phyloP scores from a whole-genome alignment of 2,888 invertebrate genomes.

The Noctua fimbriata region DNA sequence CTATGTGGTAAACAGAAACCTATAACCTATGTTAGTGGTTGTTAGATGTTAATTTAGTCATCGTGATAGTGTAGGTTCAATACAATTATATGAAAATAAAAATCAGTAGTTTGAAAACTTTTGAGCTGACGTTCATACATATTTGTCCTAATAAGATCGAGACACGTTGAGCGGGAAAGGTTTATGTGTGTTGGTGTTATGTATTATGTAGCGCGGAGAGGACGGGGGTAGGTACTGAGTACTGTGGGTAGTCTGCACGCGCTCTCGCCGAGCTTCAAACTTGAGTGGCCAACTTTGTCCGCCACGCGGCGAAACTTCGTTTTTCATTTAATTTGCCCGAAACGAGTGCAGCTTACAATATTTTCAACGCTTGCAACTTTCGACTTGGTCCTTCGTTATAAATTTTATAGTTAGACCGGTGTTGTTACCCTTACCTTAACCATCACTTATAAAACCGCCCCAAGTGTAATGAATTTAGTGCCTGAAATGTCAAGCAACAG shows the following conservation, averaged over 20 bases:
- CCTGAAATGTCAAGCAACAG: conserved; percentile 71
- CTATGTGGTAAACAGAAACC: background rate
- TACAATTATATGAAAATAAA: background rate
- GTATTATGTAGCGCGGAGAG: conserved; percentile 63
- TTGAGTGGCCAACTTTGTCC: conserved; percentile 88
- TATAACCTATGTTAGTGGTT: background rate
- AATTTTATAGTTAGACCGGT: conserved; percentile 82
- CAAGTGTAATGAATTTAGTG: conserved; percentile 76
- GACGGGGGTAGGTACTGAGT: conserved; percentile 31
- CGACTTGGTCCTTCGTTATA: conserved; percentile 85
- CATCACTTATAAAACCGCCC: conserved; percentile 69
- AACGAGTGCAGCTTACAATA: conserved; percentile 89
- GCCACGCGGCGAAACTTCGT: conserved; percentile 86
- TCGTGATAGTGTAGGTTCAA: background rate
- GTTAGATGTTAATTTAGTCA: background rate
- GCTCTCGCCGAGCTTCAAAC: conserved; percentile 79
- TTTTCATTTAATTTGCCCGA: conserved; percentile 90
- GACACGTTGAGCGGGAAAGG: conserved; percentile 19
- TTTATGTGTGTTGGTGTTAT: conserved; percentile 54
- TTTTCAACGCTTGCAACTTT: conserved; percentile 88
- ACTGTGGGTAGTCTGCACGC: conserved; percentile 69
- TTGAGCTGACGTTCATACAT: background rate
- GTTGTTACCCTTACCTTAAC: conserved; percentile 68
- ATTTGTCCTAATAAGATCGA: conserved; percentile 25
- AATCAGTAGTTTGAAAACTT: background rate